Base-by-base conservation (phyloP, 2,888 invertebrate genomes). In the Caenorhabditis imperialis region DNA sequence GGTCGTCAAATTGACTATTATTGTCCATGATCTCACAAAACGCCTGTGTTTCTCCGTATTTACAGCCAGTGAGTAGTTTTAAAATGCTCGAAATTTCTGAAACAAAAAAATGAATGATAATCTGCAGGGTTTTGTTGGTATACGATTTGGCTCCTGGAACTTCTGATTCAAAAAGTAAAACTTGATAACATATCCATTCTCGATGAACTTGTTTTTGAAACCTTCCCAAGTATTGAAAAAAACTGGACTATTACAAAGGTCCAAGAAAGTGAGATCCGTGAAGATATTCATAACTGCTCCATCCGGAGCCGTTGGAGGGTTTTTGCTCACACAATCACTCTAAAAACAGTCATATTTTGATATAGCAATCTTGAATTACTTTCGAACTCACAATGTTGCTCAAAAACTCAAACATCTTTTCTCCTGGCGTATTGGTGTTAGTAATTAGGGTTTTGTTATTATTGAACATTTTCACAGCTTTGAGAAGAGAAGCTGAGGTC, bases 281-380 rank as follows among this genome's bases (percentile, higher is more conserved):
- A 74, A 74, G 33, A 74, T 62, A 35, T 67, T 74, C 5, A 74
- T 7, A 30, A 74, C 38, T 10, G 55, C 65, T 0, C 33, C 74
- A 42, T 51, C 67, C 0, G 16, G n/a, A n/a, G 5, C 2, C 2
- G 5, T 40, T 3, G 51, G 22, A 0, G 38, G 53, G 12, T 38
- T 35, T 10, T 27, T 58, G 10, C 16, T 42, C 3, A 63, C 30
- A 42, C 72, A 63, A 20, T 63, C 30, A 2, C 10, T 25, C 72
- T 72, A 33, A 40, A 63, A 47, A 40, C 16, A 7, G 14, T 27
- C 3, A 27, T n/a, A n/a, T n/a, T n/a, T n/a, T n/a, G n/a, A n/a
- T n/a, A n/a, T n/a, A n/a, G n/a, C n/a, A n/a, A n/a, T n/a, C n/a
- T n/a, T n/a, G n/a, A n/a, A n/a, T n/a, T n/a, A n/a, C n/a, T n/a